Percentiles rank a stretch among this genome's conserved stretches.
These are phyloP conservation scores for Pluvialis apricaria DNA, from an alignment of 2,113 vertebrate genomes.

Conservation along the genomic window DNA sequence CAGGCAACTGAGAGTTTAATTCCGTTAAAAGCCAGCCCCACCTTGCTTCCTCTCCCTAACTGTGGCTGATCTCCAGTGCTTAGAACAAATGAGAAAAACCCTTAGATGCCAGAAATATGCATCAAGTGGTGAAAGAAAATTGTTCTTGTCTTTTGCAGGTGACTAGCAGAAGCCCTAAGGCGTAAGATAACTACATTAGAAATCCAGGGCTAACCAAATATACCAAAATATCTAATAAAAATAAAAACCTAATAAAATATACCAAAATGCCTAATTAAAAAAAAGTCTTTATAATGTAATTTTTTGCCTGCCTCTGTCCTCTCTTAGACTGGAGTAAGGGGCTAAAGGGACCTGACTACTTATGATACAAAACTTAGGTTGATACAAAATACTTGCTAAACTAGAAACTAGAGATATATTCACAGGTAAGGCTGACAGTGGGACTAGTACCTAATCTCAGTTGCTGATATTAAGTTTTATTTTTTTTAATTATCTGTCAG, in stretches of 20 bases:
- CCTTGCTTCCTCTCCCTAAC: not conserved
- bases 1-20: constrained; percentile 46
- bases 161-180: not conserved
- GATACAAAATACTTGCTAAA: not conserved
- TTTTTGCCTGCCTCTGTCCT: not conserved
- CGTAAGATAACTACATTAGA: not conserved
- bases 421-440: not conserved
- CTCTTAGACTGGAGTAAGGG: not conserved
- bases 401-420: not conserved
- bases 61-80: constrained; percentile 34
- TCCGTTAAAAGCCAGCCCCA: constrained; percentile 41
- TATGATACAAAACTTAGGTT: not conserved
- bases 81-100: constrained; percentile 3
- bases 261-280: not conserved
- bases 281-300: not conserved
- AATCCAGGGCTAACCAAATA: not conserved
- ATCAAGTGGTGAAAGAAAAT: constrained; percentile 20
- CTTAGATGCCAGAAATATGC: constrained; percentile 35
- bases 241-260: not conserved
- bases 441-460: not conserved
- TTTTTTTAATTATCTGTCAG: not conserved
- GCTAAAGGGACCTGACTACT: not conserved
- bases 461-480: not conserved
- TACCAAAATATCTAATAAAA: not conserved
- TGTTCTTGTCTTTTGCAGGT: not conserved